Evolutionary conservation across 1,140 invertebrate species (phyloP).

Genomic region (Calosoma granatense): DNA sequence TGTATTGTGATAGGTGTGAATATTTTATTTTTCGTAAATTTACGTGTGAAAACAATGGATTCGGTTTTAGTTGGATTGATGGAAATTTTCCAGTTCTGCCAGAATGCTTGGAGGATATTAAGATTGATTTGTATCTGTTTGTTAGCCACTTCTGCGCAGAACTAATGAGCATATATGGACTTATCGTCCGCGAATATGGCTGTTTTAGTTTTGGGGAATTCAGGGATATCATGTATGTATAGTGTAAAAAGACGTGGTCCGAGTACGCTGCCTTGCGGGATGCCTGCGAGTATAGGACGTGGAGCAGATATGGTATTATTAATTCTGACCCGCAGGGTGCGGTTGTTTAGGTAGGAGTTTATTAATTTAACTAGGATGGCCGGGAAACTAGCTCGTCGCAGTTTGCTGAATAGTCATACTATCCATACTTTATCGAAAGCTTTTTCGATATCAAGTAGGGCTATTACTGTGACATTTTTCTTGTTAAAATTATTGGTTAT

Average conservation of each 20-base stretch:
- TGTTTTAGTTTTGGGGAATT: too few species aligned
- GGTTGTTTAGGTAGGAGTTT: conserved; percentile 8
- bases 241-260: background rate
- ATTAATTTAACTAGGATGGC: conserved; percentile 11
- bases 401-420: conserved; percentile 28
- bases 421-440: conserved; percentile 35
- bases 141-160: too few species aligned
- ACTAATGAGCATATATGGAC: too few species aligned
- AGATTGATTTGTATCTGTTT: too few species aligned
- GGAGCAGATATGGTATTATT: background rate
- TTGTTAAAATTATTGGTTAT: conserved; percentile 30
- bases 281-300: background rate
- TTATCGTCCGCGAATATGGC: too few species aligned
- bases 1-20: too few species aligned
- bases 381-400: conserved; percentile 19
- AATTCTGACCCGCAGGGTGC: background rate
- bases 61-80: too few species aligned
- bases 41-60: too few species aligned
- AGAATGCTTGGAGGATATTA: too few species aligned
- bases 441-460: conserved; percentile 34
- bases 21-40: too few species aligned
- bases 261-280: background rate
- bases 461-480: conserved; percentile 22
- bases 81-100: background rate
- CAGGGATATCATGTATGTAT: too few species aligned